phyloP scores from a whole-genome alignment of 1,140 invertebrate genomes.

The Ips nitidus region DNA sequence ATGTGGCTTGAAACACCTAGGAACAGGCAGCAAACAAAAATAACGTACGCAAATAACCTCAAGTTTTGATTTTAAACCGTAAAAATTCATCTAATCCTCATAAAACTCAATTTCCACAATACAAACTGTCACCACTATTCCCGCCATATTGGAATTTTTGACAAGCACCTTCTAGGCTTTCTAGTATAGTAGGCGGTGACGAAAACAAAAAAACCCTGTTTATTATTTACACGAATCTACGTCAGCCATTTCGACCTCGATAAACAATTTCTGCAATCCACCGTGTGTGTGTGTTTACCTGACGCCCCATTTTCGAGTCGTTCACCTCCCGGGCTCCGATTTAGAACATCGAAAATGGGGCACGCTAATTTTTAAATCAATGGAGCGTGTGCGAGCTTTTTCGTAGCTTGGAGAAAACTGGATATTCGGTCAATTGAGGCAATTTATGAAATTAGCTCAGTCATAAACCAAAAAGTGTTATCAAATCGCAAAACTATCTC shows the following conservation, averaged over 20 bases:
- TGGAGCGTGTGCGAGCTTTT: slow-evolving; percentile 14
- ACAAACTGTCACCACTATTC: too few relatives aligned
- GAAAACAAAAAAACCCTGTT: too few relatives aligned
- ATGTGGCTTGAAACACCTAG: too few relatives aligned
- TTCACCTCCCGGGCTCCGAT: slow-evolving; percentile 18
- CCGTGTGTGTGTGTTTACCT: slow-evolving; percentile 4
- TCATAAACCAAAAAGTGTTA: background rate
- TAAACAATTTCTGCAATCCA: slow-evolving; percentile 2
- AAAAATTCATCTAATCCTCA: too few relatives aligned
- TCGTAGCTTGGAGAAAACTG: background rate
- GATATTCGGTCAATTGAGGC: slow-evolving; percentile 17
- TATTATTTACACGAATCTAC: background rate
- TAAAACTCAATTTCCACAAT: too few relatives aligned
- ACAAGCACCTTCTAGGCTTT: too few relatives aligned
- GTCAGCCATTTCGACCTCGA: background rate
- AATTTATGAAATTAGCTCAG: background rate
- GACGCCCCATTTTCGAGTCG: slow-evolving; percentile 14
- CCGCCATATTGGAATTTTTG: too few relatives aligned
- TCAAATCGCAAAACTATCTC: background rate
- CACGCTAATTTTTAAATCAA: slow-evolving; percentile 26
- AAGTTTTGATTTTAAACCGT: too few relatives aligned
- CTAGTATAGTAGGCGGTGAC: too few relatives aligned
- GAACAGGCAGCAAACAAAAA: too few relatives aligned
- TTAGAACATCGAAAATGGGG: slow-evolving; percentile 23
- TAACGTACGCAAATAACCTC: too few relatives aligned